Conservation (phyloP, 2,888 invertebrate genomes). For the Drosophila sordidapex region DNA sequence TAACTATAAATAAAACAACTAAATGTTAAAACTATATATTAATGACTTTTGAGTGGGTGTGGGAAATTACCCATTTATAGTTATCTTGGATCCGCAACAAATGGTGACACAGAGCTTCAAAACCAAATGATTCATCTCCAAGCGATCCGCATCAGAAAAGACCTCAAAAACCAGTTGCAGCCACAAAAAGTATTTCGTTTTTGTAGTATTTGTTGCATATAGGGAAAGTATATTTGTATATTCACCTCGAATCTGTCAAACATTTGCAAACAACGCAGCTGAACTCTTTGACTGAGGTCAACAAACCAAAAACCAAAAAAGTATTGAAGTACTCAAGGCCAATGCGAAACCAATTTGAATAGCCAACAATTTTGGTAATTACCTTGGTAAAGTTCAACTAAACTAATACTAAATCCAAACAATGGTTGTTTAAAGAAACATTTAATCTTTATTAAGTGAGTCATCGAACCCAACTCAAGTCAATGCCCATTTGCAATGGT, state of each 20-base stretch:
- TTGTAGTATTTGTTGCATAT: neutral
- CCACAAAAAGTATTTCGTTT: slow-evolving; percentile 18
- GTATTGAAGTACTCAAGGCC: slow-evolving; percentile 29
- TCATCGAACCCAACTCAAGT: slow-evolving; percentile 8
- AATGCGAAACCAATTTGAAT: slow-evolving; percentile 32
- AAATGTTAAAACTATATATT: slow-evolving; percentile 47
- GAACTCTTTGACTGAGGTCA: slow-evolving; percentile 12
- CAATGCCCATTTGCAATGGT: slow-evolving; percentile 21
- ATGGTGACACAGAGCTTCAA: slow-evolving; percentile 53
- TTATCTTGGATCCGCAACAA: slow-evolving; percentile 9
- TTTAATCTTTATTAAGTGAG: neutral
- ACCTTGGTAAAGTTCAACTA: slow-evolving; percentile 45
- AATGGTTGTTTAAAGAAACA: slow-evolving; percentile 43
- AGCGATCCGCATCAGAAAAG: slow-evolving; percentile 7
- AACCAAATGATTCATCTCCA: slow-evolving; percentile 40
- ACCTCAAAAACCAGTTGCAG: slow-evolving; percentile 35
- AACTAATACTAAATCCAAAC: slow-evolving; percentile 14
- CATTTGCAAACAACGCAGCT: neutral
- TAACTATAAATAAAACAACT: slow-evolving; percentile 67
- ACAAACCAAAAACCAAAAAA: neutral
- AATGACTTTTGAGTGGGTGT: neutral
- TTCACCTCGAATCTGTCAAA: slow-evolving; percentile 8
- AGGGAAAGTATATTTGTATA: slow-evolving; percentile 15
- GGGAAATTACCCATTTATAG: slow-evolving; percentile 21
- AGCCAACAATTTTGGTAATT: slow-evolving; percentile 10